Conservation (phyloP, 2,888 invertebrate species). For the Cheilosia pagana region DNA sequence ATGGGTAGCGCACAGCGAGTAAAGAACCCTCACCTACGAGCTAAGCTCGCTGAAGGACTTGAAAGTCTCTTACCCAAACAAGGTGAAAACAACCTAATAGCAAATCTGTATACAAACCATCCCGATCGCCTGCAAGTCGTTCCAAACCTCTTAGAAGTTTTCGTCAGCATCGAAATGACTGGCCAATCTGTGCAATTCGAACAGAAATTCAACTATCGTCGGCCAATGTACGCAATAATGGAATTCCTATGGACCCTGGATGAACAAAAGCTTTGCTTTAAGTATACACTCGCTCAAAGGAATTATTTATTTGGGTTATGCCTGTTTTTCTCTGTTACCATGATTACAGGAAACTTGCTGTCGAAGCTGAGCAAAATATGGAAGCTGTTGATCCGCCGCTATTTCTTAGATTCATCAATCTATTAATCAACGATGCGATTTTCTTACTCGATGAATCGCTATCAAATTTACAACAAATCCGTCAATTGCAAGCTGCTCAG, state of each 20-base stretch:
- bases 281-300: constrained; percentile 83
- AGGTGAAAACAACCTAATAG: constrained; percentile 85
- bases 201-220: constrained; percentile 97
- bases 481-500: constrained; percentile 91
- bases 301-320: no score
- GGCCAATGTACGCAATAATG: constrained; percentile 97
- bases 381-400: constrained; percentile 95
- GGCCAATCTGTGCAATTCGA: constrained; percentile 98
- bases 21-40: constrained; percentile 96
- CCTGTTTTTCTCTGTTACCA: constrained; percentile 10
- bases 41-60: constrained; percentile 94
- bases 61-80: constrained; percentile 93
- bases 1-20: constrained; percentile 94
- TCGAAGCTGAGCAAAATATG: constrained; percentile 93
- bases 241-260: constrained; percentile 94
- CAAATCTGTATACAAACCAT: constrained; percentile 91
- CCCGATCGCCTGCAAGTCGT: constrained; percentile 90
- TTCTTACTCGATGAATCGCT: constrained; percentile 96
- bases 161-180: constrained; percentile 99
- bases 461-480: constrained; percentile 93
- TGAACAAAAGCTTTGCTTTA: constrained; percentile 90
- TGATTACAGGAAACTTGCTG: constrained; percentile 87
- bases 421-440: constrained; percentile 98
- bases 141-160: constrained; percentile 92
- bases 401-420: constrained; percentile 97